Evolutionary conservation across 2,888 invertebrate genomes (phyloP), one percentile per base, ranked within the genome.

Genomic region (Eupithecia pulchellata): DNA sequence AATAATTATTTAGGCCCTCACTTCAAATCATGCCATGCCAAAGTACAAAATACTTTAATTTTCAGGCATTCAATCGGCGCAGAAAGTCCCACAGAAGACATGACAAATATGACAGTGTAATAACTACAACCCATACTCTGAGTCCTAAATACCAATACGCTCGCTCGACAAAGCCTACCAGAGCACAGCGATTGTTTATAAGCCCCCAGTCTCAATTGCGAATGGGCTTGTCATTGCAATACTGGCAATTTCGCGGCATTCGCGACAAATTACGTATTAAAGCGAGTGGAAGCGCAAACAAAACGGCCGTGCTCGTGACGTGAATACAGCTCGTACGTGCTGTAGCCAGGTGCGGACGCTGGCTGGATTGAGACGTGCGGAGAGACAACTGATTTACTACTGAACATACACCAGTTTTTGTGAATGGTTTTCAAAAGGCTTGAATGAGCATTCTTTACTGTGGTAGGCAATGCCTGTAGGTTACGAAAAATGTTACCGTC

Each of bases 181-280:
- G 58, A 60, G 58, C 58, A 64, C 52, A 34, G 36, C 60, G 64
- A 86, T 86, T 89, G 88, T 89, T 86, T 80, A 81, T 80, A 85
- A 83, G 84, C 85, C 90, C 91, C 91, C 32, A n/a, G 58, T 60
- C 61, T 61, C 34, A 91, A 90, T 90, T 86, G 90, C 91, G 90
- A 84, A 60, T 70, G 64, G 80, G 83, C 84, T 85, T 90, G 92
- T 89, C 91, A 90, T 87, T 89, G 86, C 92, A 92, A 93, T 93
- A 92, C 89, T 89, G 90, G 90, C 92, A 93, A 93, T 93, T 93
- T 90, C 86, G 90, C 84, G 89, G 91, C 86, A 93, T 93, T 93
- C 91, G 91, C 89, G 90, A 92, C 92, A 93, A 93, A 93, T 93
- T 93, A 93, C 87, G 91, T 89, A 91, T 92, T 91, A 93, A 92